phyloP scores from a whole-genome alignment of 2,797 vertebrate genomes.

The Epinephelus awoara region DNA sequence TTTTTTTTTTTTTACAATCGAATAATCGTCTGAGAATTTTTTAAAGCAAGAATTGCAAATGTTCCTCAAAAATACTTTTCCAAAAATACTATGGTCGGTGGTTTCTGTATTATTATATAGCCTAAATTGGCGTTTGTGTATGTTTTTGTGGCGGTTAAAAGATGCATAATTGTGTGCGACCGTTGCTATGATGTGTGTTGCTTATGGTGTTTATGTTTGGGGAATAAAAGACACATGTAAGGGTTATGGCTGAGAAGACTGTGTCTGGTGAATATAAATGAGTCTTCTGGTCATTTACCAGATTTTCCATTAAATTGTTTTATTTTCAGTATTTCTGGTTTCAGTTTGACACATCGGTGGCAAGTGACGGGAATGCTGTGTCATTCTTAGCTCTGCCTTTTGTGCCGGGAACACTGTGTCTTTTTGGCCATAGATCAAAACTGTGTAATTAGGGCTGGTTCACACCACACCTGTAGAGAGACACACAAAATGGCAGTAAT shows the following conservation, averaged over 20 bases:
- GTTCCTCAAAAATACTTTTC: background rate
- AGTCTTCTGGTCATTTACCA: background rate
- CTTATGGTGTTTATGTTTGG: background rate
- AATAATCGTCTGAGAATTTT: background rate
- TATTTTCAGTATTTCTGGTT: background rate
- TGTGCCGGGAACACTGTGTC: conserved; percentile 9
- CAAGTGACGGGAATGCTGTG: background rate
- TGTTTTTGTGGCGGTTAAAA: background rate
- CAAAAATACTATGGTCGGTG: no score
- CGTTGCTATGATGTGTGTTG: background rate
- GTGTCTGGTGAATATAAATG: background rate
- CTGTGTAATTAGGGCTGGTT: conserved; percentile 30
- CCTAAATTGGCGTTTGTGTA: background rate
- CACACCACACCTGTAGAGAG: background rate
- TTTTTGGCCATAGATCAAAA: background rate
- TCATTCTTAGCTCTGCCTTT: background rate
- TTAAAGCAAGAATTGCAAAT: background rate
- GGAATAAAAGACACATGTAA: background rate
- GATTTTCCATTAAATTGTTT: background rate
- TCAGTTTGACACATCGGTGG: conserved; percentile 10
- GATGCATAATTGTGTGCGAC: background rate
- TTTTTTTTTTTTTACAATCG: background rate
- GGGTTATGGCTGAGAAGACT: background rate
- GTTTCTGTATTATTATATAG: no score
- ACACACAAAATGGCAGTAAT: background rate